These are phyloP conservation scores for rat (Rattus norvegicus) DNA, from an alignment of 2,113 vertebrate species.

Conservation along the genomic window DNA sequence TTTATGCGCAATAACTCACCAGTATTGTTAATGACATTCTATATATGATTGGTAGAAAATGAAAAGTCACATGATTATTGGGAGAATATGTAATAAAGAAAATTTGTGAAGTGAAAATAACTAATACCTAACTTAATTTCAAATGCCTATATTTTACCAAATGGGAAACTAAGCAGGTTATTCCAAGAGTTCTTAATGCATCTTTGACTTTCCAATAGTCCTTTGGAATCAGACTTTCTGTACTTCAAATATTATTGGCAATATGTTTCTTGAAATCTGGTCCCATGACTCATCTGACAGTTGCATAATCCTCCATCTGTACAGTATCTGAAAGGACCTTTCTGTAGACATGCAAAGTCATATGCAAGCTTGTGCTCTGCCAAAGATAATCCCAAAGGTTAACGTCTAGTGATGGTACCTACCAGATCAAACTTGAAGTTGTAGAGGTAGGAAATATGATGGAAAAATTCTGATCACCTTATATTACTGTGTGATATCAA, in stretches of 20 bases:
- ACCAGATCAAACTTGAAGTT: conserved; percentile 41
- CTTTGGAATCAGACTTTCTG: not conserved
- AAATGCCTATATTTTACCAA: not conserved
- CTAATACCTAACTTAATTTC: not conserved
- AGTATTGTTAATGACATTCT: not conserved
- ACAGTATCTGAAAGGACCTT: not conserved
- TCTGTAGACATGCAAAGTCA: not conserved
- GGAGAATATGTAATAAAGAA: not conserved
- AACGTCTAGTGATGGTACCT: not conserved
- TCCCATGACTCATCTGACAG: not conserved
- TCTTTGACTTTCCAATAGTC: not conserved
- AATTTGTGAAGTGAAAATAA: conserved; percentile 10
- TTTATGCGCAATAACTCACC: not conserved
- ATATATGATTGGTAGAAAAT: not conserved
- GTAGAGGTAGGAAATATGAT: not conserved
- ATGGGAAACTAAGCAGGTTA: not conserved
- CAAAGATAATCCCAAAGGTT: not conserved
- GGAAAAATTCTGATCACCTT: not conserved
- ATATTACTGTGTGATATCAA: not conserved
- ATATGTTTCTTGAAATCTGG: not conserved
- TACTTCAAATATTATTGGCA: not conserved
- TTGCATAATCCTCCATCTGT: not conserved
- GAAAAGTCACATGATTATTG: not conserved
- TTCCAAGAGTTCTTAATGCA: not conserved
- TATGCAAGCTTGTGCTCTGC: not conserved